Base-by-base conservation (phyloP, 1,140 invertebrate species). In the Hesperophylax magnus region DNA sequence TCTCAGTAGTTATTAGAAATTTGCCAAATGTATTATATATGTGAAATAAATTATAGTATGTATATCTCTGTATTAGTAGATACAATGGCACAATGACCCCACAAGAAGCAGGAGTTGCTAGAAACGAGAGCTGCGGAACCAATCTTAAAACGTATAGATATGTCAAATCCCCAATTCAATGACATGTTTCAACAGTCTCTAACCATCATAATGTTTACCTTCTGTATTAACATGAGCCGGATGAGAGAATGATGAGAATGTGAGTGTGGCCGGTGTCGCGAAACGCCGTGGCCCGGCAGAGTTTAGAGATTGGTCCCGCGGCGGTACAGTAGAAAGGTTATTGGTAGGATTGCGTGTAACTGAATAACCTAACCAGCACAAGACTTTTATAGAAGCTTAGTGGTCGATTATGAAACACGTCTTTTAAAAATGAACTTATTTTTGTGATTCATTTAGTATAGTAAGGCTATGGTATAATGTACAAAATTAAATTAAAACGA, bases 391-490 rank as follows among this genome's bases (percentile, higher is more conserved):
- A 79, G 77, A 81, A 76, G 53, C 31, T 27, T 81, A 76, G 77
- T 74, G 69, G 77, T 78, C 56, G 63, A 78, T 76, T 67, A 71
- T 39, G 56, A 72, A 83, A 80, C 78, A 81, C 34, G 58, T 69
- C 58, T 80, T 76, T 81, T 58, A 77, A 81, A 83, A 81, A 81
- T 71, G 71, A 83, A 83, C 65, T 78, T 81, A 81, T 81, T 83
- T 83, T 77, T 78, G 82, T 78, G 82, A 83, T 79, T 83, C 80
- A 58, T 78, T 80, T 81, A 81, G 82, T 78, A 60, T 67, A 78
- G 75, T 83, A 79, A 81, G 79, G 79, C 65, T 81, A 81, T 83
- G 79, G 71, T 60, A 77, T 77, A 83, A 77, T 81, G 78, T 82
- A 82, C 72, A 84, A 82, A 82, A 84, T 80, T 82, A 82, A 71